Percentiles rank a stretch among this genome's conserved stretches.
These are phyloP conservation scores for Geodia barretti DNA, from an alignment of 37 sponge, comb jelly and placozoan genomes.

Conservation along the genomic window DNA sequence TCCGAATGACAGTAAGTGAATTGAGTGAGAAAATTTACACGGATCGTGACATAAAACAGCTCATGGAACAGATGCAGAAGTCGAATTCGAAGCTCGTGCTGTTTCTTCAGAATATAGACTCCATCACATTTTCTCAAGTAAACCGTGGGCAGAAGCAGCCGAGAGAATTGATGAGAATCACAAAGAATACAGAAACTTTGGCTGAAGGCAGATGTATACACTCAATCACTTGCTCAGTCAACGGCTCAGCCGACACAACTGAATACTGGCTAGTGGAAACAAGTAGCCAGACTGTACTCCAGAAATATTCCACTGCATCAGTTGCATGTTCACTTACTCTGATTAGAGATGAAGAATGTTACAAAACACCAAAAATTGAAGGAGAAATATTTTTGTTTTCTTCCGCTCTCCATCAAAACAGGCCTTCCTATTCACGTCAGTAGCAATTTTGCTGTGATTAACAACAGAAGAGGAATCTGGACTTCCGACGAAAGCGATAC, in stretches of 20 bases:
- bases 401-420: conserved; percentile 18
- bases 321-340: conserved; percentile 32
- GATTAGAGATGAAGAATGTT: background rate
- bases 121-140: conserved; percentile 34
- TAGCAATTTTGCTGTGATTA: conserved; percentile 46
- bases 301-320: conserved; percentile 8
- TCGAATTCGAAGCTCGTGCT: conserved; percentile 52
- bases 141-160: background rate
- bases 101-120: conserved; percentile 38
- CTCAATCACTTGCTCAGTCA: no score
- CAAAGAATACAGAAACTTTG: background rate
- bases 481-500: background rate
- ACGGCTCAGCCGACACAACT: no score
- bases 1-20: conserved; percentile 45
- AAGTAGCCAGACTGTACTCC: background rate
- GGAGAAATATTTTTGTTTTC: conserved; percentile 57
- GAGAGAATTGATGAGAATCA: background rate
- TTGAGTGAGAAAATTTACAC: conserved; percentile 46
- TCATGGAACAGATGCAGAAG: conserved; percentile 9
- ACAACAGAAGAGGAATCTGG: conserved; percentile 43
- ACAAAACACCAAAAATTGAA: background rate
- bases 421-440: conserved; percentile 66
- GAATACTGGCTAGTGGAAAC: conserved; percentile 5
- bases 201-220: no score
- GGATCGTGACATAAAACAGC: conserved; percentile 8